Base-by-base conservation (phyloP, 2,113 vertebrate genomes). In the Eurystomus gularis region DNA sequence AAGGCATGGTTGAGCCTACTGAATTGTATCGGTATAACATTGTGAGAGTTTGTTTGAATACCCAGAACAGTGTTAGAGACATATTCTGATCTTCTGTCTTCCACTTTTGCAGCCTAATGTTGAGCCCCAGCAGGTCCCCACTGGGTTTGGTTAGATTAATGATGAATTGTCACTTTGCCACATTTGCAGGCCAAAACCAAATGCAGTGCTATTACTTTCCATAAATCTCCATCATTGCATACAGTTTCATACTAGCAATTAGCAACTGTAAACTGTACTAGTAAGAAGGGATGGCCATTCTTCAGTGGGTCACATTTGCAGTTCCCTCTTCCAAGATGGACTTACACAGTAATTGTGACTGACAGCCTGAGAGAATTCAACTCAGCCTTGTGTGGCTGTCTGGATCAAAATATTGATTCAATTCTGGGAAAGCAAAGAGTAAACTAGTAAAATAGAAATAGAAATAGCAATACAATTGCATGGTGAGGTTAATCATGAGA, bases 1-100 rank as follows among this genome's bases (percentile, higher is more conserved):
- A 86, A 24, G 10, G 6, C 10, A 29, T 1, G 3, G 7, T 29
- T 1, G 1, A 54, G 6, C 8, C 17, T 17, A 8, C 7, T n/a
- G 24, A 4, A 14, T n/a, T 49, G 2, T 62, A 40, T 35, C 23
- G 54, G 24, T 26, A 12, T 7, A 49, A 73, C 2, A 82, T 8
- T 61, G 10, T 49, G 10, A 54, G 23, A 21, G 3, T 51, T 37
- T 52, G 4, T 9, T 11, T 46, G 24, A 86, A 62, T 29, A 35
- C 17, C 13, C 35, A 78, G 25, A 61, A 35, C 12, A 79, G n/a
- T 4, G 10, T 23, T n/a, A 37, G 8, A 71, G 40, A 26, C 5
- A 4, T 12, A 7, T 3, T 86, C 37, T 79, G 19, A 71, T 21
- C 35, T 86, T 85, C 13, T 48, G 0, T 39, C 11, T 71, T 86